Percentiles rank a stretch among this genome's conserved stretches.
Evolutionary conservation across 1,140 invertebrate species (phyloP).

Genomic region (Drosophila kohkoa): DNA sequence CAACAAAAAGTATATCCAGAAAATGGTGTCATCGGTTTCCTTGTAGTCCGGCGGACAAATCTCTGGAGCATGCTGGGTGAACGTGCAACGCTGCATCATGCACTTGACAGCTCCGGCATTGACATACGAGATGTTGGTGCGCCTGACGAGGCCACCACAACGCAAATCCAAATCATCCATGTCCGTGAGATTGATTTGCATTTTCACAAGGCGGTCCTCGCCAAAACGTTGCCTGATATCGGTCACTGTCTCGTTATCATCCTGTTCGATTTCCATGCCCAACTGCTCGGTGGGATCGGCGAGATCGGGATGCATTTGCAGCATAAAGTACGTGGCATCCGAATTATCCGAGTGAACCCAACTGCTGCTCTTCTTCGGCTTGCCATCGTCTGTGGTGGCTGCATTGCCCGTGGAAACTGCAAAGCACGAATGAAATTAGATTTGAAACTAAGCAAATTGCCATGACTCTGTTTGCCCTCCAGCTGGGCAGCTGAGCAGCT

Average conservation of each 20-base stretch:
- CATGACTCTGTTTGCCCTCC: slow-evolving; percentile 9
- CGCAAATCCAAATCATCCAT: slow-evolving; percentile 89
- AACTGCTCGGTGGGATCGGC: slow-evolving; percentile 89
- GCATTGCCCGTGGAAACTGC: slow-evolving; percentile 55
- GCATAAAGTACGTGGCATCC: slow-evolving; percentile 87
- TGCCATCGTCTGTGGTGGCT: slow-evolving; percentile 7
- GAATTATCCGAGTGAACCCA: slow-evolving; percentile 84
- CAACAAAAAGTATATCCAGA: slow-evolving; percentile 92
- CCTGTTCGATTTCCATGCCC: slow-evolving; percentile 89
- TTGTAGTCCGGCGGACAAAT: slow-evolving; percentile 91
- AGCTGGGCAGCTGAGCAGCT: slow-evolving; percentile 1
- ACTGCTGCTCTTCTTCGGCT: slow-evolving; percentile 41
- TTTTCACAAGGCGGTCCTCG: slow-evolving; percentile 86
- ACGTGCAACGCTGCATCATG: slow-evolving; percentile 90
- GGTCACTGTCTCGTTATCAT: slow-evolving; percentile 88
- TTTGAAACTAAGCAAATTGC: slow-evolving; percentile 45
- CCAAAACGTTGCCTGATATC: slow-evolving; percentile 89
- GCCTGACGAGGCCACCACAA: slow-evolving; percentile 89
- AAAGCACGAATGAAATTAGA: slow-evolving; percentile 15
- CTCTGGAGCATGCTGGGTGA: slow-evolving; percentile 88
- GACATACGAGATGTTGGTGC: slow-evolving; percentile 87
- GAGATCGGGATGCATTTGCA: slow-evolving; percentile 90
- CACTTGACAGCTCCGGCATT: slow-evolving; percentile 87
- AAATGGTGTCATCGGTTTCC: slow-evolving; percentile 90
- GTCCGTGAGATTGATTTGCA: slow-evolving; percentile 89